Conservation (phyloP, 2,888 invertebrate genomes). For the Tiliacea aurago region DNA sequence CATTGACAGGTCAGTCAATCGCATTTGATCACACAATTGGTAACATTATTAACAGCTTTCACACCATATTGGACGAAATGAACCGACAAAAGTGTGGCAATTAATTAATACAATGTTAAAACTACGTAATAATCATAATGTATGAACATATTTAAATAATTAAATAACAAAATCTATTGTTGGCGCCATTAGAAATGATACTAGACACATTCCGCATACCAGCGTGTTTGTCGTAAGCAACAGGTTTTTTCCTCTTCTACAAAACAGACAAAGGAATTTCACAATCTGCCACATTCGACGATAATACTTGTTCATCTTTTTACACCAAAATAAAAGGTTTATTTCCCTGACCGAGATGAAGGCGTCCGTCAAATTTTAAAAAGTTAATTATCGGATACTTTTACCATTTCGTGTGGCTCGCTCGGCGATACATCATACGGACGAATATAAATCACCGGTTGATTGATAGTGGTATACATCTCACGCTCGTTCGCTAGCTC, state of each 20-base stretch:
- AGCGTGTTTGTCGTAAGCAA: constrained; percentile 68
- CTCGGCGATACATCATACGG: constrained; percentile 87
- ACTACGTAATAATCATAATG: constrained; percentile 63
- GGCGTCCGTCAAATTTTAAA: constrained; percentile 89
- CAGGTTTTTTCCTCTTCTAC: constrained; percentile 69
- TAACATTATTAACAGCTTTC: constrained; percentile 57
- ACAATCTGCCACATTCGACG: constrained; percentile 64
- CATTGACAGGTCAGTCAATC: constrained; percentile 40
- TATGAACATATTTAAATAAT: constrained; percentile 75
- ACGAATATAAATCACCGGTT: constrained; percentile 88
- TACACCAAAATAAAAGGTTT: constrained; percentile 58
- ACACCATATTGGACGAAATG: constrained; percentile 41
- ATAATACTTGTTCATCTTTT: constrained; percentile 62
- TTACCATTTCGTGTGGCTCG: constrained; percentile 79
- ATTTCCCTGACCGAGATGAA: constrained; percentile 77
- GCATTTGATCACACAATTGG: constrained; percentile 44
- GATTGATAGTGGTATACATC: constrained; percentile 89
- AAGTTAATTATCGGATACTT: constrained; percentile 90
- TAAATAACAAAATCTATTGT: constrained; percentile 73
- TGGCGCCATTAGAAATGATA: constrained; percentile 74
- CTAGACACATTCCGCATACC: constrained; percentile 68
- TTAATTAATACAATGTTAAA: constrained; percentile 54
- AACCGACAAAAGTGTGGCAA: constrained; percentile 40
- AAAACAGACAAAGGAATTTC: constrained; percentile 60
- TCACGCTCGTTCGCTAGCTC: constrained; percentile 88